Percentiles rank a stretch among this genome's conserved stretches.
These are phyloP conservation scores for Pachymerium ferrugineum DNA, from an alignment of 2,888 invertebrate species.

Conservation along the genomic window DNA sequence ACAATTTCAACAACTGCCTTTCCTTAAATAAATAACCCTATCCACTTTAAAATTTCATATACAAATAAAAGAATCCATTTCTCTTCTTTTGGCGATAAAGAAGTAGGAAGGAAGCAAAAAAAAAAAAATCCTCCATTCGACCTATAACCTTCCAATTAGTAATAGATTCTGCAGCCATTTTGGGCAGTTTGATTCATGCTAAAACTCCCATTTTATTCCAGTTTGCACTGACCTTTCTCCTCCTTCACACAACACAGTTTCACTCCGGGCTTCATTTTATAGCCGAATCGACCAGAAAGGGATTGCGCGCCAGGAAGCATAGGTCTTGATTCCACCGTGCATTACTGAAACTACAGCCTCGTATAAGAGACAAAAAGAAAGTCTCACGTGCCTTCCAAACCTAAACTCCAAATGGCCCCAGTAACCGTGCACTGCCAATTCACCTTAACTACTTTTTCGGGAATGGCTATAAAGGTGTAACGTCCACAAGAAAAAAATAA, in stretches of 20 bases:
- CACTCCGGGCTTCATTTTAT: background rate
- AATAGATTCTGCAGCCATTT: background rate
- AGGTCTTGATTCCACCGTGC: conserved; percentile 12
- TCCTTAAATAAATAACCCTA: background rate
- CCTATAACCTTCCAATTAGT: background rate
- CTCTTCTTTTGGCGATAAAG: too few species aligned
- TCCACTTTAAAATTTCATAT: background rate
- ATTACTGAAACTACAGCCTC: background rate
- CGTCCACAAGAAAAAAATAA: background rate
- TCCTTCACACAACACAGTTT: background rate
- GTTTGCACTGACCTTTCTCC: background rate
- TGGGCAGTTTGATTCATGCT: conserved; percentile 1
- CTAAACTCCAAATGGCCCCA: background rate
- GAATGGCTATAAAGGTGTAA: background rate
- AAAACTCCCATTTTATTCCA: background rate
- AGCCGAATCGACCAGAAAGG: background rate
- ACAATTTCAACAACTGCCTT: background rate
- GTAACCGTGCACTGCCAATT: background rate
- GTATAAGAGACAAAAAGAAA: background rate
- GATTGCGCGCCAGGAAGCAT: conserved; percentile 9
- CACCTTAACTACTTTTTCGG: background rate
- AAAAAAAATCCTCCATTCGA: too few species aligned
- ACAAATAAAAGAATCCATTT: background rate
- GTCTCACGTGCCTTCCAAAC: too few species aligned
- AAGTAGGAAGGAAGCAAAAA: too few species aligned